These are phyloP conservation scores for Platycheirus rosarum DNA, from an alignment of 2,888 invertebrate genomes.

Conservation along the genomic window DNA sequence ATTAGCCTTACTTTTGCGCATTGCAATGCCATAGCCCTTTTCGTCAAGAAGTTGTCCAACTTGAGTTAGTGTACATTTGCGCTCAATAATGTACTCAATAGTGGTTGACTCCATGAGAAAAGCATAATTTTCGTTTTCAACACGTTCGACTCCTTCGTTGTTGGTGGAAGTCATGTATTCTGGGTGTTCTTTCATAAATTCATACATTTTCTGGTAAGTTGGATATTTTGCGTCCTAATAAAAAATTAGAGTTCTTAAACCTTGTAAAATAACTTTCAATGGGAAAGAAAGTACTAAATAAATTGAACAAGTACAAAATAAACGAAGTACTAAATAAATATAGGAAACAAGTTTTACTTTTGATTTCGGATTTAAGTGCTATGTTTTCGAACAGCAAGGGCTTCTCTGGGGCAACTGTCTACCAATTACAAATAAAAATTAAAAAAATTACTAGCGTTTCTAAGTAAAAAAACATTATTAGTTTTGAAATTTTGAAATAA, in stretches of 20 bases:
- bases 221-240: conserved; percentile 88
- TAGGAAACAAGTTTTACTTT: too few species aligned
- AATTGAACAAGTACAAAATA: too few species aligned
- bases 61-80: conserved; percentile 86
- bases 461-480: too few species aligned
- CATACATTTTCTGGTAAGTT: conserved; percentile 91
- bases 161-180: conserved; percentile 84
- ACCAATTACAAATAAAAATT: too few species aligned
- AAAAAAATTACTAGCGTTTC: too few species aligned
- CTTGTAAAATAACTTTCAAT: background rate
- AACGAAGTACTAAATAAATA: too few species aligned
- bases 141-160: conserved; percentile 84
- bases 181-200: conserved; percentile 88
- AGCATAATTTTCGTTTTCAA: conserved; percentile 85
- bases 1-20: conserved; percentile 85
- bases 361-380: too few species aligned
- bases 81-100: conserved; percentile 88
- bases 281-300: too few species aligned
- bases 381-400: too few species aligned
- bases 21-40: conserved; percentile 90
- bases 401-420: too few species aligned
- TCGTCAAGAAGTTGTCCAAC: conserved; percentile 86
- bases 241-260: conserved; percentile 5
- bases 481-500: too few species aligned
- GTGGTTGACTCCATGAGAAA: conserved; percentile 91